A percentile compares a stretch with the other conserved stretches of the same genome.
Conservation (phyloP, 2,113 vertebrate species). For the Theristicus caerulescens region DNA sequence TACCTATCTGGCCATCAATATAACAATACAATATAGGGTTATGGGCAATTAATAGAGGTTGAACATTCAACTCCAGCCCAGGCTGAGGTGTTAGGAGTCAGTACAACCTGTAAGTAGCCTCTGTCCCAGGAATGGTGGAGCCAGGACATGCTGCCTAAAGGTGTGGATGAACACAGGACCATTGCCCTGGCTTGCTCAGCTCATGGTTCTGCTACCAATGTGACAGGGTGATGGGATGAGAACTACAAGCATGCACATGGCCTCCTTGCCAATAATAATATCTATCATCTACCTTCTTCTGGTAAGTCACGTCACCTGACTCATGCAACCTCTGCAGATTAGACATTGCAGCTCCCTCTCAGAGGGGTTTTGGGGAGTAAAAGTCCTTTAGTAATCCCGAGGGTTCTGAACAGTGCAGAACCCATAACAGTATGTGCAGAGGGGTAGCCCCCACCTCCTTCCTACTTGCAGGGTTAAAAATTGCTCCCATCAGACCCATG, state of each 20-base stretch:
- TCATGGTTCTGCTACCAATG: neutral
- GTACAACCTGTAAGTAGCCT: neutral
- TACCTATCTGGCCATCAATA: neutral
- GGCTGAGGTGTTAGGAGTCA: neutral
- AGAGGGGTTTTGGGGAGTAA: neutral
- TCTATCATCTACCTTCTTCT: neutral
- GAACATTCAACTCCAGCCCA: neutral
- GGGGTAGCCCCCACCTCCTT: neutral
- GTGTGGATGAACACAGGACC: neutral
- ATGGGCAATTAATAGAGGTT: neutral
- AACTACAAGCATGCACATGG: rapidly evolving
- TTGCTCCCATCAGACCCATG: rapidly evolving
- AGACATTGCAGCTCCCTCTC: neutral
- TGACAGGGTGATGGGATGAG: neutral
- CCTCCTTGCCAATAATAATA: neutral
- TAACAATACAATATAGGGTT: neutral
- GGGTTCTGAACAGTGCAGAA: neutral
- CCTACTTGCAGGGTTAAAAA: neutral
- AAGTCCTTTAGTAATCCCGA: neutral
- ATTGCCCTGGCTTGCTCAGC: neutral
- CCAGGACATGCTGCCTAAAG: neutral
- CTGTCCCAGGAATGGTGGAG: neutral
- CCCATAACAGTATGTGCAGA: rapidly evolving
- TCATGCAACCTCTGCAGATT: rapidly evolving
- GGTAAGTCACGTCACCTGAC: neutral